phyloP scores from a whole-genome alignment of 2,797 vertebrate genomes.

The Siniperca obscura region DNA sequence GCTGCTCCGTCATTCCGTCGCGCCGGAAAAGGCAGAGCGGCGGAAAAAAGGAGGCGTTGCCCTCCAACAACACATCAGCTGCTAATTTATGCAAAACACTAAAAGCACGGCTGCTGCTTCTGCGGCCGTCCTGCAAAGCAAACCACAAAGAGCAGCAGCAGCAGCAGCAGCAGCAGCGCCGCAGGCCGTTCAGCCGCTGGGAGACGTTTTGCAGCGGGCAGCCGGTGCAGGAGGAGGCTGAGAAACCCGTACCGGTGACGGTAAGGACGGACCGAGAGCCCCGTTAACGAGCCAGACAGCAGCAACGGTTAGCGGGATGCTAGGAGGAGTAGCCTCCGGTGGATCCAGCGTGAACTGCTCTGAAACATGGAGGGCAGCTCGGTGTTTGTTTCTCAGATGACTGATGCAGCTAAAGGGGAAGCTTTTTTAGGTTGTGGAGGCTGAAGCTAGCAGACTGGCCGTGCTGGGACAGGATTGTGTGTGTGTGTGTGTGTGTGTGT shows the following conservation, averaged over 20 bases:
- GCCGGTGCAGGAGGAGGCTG: slow-evolving; percentile 54
- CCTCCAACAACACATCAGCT: slow-evolving; percentile 74
- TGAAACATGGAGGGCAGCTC: slow-evolving; percentile 54
- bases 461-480: slow-evolving; percentile 7
- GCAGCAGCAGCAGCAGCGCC: not conserved
- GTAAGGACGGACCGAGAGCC: slow-evolving; percentile 53
- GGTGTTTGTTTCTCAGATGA: slow-evolving; percentile 1
- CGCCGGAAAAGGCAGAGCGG: slow-evolving; percentile 76
- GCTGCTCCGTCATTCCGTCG: slow-evolving; percentile 72
- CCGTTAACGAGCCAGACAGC: slow-evolving; percentile 40
- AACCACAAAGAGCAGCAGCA: not conserved
- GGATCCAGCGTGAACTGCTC: slow-evolving; percentile 41
- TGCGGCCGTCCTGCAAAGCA: slow-evolving; percentile 6
- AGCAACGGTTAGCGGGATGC: slow-evolving; percentile 56
- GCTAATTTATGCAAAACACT: slow-evolving; percentile 76
- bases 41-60: slow-evolving; percentile 71
- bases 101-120: slow-evolving; percentile 36
- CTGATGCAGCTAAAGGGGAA: not conserved
- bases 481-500: slow-evolving; percentile 13
- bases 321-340: slow-evolving; percentile 58
- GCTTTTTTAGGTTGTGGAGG: not conserved
- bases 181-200: not conserved
- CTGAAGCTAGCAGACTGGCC: not conserved
- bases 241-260: slow-evolving; percentile 43
- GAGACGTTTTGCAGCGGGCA: slow-evolving; percentile 29